Evolutionary conservation across 2,797 vertebrate species (phyloP).

Genomic region (Chanos chanos): DNA sequence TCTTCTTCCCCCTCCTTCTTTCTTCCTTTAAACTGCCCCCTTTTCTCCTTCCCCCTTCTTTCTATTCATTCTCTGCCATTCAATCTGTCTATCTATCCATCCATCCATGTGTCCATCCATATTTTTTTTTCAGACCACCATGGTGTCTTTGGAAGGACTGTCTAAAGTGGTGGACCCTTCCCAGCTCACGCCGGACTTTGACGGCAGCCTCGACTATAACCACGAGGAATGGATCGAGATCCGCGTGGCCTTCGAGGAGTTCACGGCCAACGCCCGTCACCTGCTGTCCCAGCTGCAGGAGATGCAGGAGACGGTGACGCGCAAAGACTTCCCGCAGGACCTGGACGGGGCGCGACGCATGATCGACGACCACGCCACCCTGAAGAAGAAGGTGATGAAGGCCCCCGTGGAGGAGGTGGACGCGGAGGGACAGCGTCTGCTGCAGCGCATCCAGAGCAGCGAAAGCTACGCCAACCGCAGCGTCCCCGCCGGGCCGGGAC

Average conservation of each 20-base stretch:
- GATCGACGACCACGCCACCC: slow-evolving; percentile 92
- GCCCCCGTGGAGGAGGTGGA: slow-evolving; percentile 97
- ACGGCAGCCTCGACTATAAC: slow-evolving; percentile 97
- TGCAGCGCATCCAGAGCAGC: slow-evolving; percentile 94
- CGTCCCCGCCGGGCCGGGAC: slow-evolving; percentile 66
- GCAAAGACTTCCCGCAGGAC: slow-evolving; percentile 95
- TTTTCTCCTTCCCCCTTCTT: neutral
- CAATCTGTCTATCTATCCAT: neutral
- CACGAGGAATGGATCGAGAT: slow-evolving; percentile 99
- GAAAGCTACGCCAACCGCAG: slow-evolving; percentile 91
- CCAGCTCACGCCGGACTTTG: slow-evolving; percentile 94
- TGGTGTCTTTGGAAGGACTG: slow-evolving; percentile 98
- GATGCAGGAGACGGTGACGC: slow-evolving; percentile 91
- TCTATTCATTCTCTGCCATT: neutral
- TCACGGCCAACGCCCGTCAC: slow-evolving; percentile 90
- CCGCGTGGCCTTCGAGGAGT: slow-evolving; percentile 96
- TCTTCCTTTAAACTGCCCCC: neutral
- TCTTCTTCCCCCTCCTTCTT: neutral
- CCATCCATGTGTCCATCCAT: slow-evolving; percentile 11
- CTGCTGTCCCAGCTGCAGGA: slow-evolving; percentile 94
- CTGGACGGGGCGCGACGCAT: slow-evolving; percentile 91
- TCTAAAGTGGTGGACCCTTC: slow-evolving; percentile 98
- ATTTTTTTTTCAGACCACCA: slow-evolving; percentile 81
- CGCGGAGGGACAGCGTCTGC: slow-evolving; percentile 90
- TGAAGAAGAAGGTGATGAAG: slow-evolving; percentile 97